Evolutionary conservation across 2,797 vertebrate species (phyloP), one percentile per base, ranked within the genome.

Genomic region (Myotis vivesi): DNA sequence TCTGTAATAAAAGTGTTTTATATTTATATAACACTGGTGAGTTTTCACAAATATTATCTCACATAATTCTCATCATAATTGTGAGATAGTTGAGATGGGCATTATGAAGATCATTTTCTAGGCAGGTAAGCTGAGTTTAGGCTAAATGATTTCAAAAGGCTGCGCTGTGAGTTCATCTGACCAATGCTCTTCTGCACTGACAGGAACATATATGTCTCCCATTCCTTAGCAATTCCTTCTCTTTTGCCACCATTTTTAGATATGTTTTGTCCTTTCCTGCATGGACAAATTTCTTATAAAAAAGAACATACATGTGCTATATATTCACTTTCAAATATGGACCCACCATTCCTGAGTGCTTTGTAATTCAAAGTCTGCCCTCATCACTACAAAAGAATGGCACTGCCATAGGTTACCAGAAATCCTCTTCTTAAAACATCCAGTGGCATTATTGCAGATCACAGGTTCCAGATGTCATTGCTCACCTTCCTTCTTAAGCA

Each of bases 11-110:
- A 92, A 66, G 64, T 71, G 30, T 23, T 68, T 51, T 57, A 22
- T 87, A 55, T 25, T 46, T 46, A 46, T 46, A 46, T 76, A 81
- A 30, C 62, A 36, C 20, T 30, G 2, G 6, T 30, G 22, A 71
- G 25, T 96, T 94, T 94, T 83, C 8, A 66, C 38, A 84, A 89
- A 46, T 83, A 33, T 53, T 57, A 19, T 64, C 20, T 89, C 19
- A 75, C 53, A 23, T 81, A 62, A 80, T 53, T 55, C 16, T 94
- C 83, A 38, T 57, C 46, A 10, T 81, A 53, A 90, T 85, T 96
- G 8, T 84, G 38, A 80, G 15, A 44, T 64, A 64, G 28, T n/a
- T 93, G 57, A 75, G 12, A 6, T 68, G 25, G 1, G 5, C 91
- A 11, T 69, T 82, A 80, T 66, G 69, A 82, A 87, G 44, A 85